Conservation (phyloP, 1,140 invertebrate species). For the Pogonognathellus flavescens region DNA sequence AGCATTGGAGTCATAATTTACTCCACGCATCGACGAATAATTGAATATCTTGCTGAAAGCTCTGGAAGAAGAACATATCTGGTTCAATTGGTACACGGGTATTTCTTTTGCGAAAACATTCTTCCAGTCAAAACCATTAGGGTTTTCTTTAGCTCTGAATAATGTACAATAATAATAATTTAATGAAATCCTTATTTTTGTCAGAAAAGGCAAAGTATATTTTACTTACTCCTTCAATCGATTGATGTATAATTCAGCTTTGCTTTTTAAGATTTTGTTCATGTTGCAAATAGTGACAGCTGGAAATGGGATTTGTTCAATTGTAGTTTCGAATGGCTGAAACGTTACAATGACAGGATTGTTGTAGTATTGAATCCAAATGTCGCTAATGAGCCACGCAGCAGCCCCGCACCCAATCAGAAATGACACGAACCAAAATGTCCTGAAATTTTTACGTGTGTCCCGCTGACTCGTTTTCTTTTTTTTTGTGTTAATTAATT, state of each 20-base stretch:
- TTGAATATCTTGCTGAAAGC: constrained; percentile 63
- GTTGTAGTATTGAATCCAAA: constrained; percentile 73
- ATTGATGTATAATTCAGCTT: constrained; percentile 55
- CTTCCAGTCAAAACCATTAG: too few species aligned
- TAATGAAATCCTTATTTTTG: neutral
- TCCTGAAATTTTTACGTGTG: constrained; percentile 67
- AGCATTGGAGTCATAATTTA: neutral
- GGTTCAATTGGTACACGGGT: constrained; percentile 59
- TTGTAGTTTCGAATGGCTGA: constrained; percentile 67
- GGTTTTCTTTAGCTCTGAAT: neutral
- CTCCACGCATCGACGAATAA: constrained; percentile 44
- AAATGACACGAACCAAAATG: constrained; percentile 73
- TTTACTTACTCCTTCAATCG: neutral
- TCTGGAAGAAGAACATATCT: constrained; percentile 61
- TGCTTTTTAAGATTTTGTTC: constrained; percentile 63
- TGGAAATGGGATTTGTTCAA: constrained; percentile 64
- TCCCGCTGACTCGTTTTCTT: too few species aligned
- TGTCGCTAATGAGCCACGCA: constrained; percentile 71
- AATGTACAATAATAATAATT: neutral
- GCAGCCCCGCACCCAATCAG: constrained; percentile 71
- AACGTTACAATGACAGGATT: constrained; percentile 76
- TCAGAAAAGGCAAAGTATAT: neutral
- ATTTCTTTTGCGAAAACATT: too few species aligned
- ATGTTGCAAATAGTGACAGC: constrained; percentile 66
- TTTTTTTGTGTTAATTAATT: too few species aligned